phyloP scores from a whole-genome alignment of 2,113 vertebrate genomes.

The Scatophagus argus region DNA sequence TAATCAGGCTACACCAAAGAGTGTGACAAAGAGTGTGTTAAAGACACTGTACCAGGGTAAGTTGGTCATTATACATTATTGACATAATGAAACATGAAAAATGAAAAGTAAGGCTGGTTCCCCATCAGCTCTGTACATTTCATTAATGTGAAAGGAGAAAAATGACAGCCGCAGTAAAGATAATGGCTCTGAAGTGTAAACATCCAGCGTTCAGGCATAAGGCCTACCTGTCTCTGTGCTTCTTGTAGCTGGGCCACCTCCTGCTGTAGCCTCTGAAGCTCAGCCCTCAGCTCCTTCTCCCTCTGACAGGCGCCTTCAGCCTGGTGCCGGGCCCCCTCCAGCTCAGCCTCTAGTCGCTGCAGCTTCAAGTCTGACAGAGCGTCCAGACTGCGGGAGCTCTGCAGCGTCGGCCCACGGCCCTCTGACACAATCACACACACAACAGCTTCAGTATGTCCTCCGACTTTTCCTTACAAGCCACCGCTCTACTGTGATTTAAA shows the following conservation, averaged over 20 bases:
- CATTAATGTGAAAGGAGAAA: too few species aligned
- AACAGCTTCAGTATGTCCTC: background rate
- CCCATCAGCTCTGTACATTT: too few species aligned
- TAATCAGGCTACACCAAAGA: too few species aligned
- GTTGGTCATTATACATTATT: too few species aligned
- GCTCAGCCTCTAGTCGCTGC: constrained; percentile 86
- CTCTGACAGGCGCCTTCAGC: constrained; percentile 87
- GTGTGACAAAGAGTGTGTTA: too few species aligned
- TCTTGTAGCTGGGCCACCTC: constrained; percentile 89
- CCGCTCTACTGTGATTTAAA: background rate
- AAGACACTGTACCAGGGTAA: too few species aligned
- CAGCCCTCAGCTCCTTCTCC: constrained; percentile 88
- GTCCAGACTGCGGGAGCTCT: constrained; percentile 83
- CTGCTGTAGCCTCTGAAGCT: constrained; percentile 87
- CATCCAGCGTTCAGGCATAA: background rate
- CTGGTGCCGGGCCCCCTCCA: constrained; percentile 87
- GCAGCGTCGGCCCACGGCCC: constrained; percentile 79
- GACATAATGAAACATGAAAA: too few species aligned
- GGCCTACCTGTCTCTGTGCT: constrained; percentile 79
- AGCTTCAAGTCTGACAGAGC: constrained; percentile 81
- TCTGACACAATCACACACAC: constrained; percentile 61
- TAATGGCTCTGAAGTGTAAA: background rate
- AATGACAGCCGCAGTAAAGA: background rate
- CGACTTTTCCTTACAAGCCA: background rate
- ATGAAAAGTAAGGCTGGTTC: too few species aligned